Conservation (phyloP, 2,888 invertebrate species). For the Mycalesis mineus region DNA sequence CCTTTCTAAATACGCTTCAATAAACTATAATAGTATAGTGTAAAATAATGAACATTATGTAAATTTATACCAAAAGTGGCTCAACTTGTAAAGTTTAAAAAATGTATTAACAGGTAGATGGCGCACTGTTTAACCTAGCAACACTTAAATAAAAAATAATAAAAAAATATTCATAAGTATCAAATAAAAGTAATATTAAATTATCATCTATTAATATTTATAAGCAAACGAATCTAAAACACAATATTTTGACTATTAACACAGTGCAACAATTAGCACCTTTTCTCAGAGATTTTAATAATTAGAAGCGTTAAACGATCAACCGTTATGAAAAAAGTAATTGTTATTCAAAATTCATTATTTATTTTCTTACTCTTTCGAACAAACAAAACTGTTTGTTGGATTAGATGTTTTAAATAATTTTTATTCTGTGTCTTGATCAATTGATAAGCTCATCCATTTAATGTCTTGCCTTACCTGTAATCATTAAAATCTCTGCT, state of each 20-base stretch:
- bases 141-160: not conserved
- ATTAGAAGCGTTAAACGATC: not conserved
- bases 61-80: not conserved
- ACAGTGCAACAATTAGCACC: not conserved
- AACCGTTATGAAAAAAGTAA: too few species aligned
- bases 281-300: not conserved
- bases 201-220: not conserved
- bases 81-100: not conserved
- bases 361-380: too few species aligned
- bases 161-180: too few species aligned
- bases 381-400: too few species aligned
- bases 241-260: not conserved
- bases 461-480: too few species aligned
- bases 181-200: not conserved
- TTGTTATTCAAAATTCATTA: too few species aligned
- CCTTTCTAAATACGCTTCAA: conserved; percentile 4
- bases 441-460: too few species aligned
- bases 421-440: too few species aligned
- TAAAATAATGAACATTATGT: conserved; percentile 11
- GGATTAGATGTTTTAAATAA: too few species aligned
- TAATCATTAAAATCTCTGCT: not conserved
- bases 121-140: not conserved
- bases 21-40: not conserved
- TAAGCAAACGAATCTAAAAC: not conserved
- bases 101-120: not conserved